Percentiles rank a stretch among this genome's conserved stretches.
phyloP scores from a whole-genome alignment of 2,888 invertebrate species.

The Norana najaformis region DNA sequence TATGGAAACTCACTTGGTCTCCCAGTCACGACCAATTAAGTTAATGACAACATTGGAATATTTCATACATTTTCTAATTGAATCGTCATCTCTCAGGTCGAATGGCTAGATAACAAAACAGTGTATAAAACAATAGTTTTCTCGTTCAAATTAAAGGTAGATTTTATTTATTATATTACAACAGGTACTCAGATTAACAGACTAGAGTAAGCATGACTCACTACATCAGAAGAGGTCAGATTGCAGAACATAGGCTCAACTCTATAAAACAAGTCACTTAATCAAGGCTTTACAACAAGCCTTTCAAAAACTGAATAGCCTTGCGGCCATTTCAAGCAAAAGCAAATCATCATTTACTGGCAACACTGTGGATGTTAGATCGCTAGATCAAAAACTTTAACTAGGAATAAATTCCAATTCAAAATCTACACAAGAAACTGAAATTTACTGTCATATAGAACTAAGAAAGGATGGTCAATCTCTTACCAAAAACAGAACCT shows the following conservation, averaged over 20 bases:
- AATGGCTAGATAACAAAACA: conserved; percentile 70
- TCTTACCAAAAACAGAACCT: conserved; percentile 75
- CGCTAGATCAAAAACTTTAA: background rate
- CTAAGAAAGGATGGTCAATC: background rate
- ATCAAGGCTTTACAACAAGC: too few species aligned
- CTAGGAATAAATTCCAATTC: background rate
- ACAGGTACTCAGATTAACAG: background rate
- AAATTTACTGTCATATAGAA: background rate
- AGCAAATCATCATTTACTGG: background rate
- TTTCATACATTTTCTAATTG: conserved; percentile 76
- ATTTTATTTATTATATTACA: background rate
- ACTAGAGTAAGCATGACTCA: background rate
- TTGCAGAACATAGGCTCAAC: background rate
- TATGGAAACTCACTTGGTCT: conserved; percentile 71
- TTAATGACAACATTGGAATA: conserved; percentile 97
- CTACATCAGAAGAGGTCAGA: background rate
- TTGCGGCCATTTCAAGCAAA: background rate
- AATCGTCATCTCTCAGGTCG: conserved; percentile 81
- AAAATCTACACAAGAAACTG: background rate
- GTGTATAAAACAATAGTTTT: background rate
- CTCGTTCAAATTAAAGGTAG: background rate
- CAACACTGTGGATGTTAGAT: background rate
- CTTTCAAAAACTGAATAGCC: background rate
- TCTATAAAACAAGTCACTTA: background rate
- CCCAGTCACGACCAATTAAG: conserved; percentile 85